Percentiles rank a stretch among this genome's conserved stretches.
phyloP scores from a whole-genome alignment of 2,113 vertebrate genomes.

The Phyllopteryx taeniolatus region DNA sequence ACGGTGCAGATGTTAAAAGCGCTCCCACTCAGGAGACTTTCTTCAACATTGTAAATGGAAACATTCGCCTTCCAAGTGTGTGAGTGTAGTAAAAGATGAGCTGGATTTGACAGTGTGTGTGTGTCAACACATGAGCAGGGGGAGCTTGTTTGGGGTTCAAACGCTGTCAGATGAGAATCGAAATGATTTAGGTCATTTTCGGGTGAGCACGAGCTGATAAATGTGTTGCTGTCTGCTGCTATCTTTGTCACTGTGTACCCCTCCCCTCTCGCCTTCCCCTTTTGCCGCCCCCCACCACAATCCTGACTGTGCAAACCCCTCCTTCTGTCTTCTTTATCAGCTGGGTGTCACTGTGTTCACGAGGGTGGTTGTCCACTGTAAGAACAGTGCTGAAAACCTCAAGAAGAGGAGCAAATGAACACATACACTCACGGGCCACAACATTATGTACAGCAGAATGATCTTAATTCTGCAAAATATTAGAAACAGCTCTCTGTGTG shows the following conservation, averaged over 20 bases:
- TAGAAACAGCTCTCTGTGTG: no score
- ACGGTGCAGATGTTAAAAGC: neutral
- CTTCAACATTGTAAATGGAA: neutral
- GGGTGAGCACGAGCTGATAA: conserved; percentile 66
- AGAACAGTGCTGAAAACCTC: conserved; percentile 37
- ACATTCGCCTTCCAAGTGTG: neutral
- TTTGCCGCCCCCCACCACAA: conserved; percentile 9
- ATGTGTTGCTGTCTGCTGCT: conserved; percentile 66
- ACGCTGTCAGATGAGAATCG: conserved; percentile 67
- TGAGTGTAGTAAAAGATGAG: conserved; percentile 1
- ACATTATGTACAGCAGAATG: neutral
- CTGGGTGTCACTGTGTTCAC: conserved; percentile 51
- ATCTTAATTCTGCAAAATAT: neutral
- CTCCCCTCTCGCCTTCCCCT: conserved; percentile 26
- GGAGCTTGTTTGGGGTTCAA: conserved; percentile 35
- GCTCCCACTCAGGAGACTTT: neutral
- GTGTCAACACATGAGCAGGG: conserved; percentile 41
- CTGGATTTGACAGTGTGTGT: conserved; percentile 18
- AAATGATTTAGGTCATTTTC: conserved; percentile 77
- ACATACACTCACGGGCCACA: neutral
- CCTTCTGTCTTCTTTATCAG: conserved; percentile 52
- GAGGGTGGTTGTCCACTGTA: conserved; percentile 50
- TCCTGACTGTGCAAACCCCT: conserved; percentile 8
- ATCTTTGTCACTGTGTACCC: conserved; percentile 69
- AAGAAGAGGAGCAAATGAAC: conserved; percentile 8